phyloP scores from a whole-genome alignment of 1,140 invertebrate species.

The Polypedilum vanderplanki region DNA sequence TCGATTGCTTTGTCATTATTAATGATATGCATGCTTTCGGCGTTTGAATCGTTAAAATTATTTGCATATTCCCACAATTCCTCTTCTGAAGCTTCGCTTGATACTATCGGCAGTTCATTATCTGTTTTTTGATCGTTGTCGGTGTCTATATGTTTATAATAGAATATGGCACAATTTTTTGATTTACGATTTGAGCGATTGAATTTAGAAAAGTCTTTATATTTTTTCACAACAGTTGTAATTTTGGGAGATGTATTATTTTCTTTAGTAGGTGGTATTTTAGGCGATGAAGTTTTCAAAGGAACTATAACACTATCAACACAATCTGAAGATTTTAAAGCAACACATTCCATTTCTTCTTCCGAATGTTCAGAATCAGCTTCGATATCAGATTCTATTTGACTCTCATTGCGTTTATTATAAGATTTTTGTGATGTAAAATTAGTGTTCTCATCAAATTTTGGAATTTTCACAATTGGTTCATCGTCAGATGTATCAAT shows the following conservation, averaged over 20 bases:
- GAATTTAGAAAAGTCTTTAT: constrained; percentile 50
- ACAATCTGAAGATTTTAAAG: not conserved
- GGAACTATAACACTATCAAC: not conserved
- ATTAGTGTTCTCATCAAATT: constrained; percentile 1
- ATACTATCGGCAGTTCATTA: constrained; percentile 45
- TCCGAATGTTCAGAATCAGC: constrained; percentile 44
- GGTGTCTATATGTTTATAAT: constrained; percentile 76
- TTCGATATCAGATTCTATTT: constrained; percentile 39
- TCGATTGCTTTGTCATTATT: not conserved
- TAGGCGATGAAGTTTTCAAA: not conserved
- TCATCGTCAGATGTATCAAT: constrained; percentile 20
- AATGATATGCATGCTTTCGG: not conserved
- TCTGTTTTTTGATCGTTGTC: constrained; percentile 55
- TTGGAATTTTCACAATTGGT: constrained; percentile 27
- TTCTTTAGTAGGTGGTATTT: constrained; percentile 32
- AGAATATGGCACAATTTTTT: constrained; percentile 72
- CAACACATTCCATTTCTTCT: constrained; percentile 34
- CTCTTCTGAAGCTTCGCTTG: constrained; percentile 58
- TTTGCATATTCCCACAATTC: constrained; percentile 40
- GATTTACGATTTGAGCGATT: constrained; percentile 65
- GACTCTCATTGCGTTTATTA: not conserved
- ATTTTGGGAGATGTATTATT: constrained; percentile 42
- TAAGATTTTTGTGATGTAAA: not conserved
- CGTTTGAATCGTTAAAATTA: not conserved
- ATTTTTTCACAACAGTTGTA: constrained; percentile 45